Base-by-base conservation (phyloP, 2,113 vertebrate genomes). In the Phylloscopus trochiloides region DNA sequence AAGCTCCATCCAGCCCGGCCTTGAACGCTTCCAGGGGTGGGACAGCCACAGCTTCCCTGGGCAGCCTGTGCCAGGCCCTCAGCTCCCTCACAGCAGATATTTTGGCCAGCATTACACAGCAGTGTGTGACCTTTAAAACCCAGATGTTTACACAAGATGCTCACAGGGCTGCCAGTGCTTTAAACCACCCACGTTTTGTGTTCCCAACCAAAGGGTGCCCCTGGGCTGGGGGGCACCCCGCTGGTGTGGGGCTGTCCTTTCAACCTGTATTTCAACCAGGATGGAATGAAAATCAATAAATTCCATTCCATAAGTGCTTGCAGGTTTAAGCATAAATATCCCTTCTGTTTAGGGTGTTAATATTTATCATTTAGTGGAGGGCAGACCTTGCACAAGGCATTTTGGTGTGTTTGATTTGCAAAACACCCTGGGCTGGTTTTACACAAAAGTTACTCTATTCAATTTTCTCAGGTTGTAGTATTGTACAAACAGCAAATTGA, bases 1-100 rank as follows among this genome's bases (percentile, higher is more conserved):
- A 19, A 66, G 28, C 22, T 6, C 32, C 0, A 0, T 65, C 36
- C 43, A 66, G 2, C 50, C 58, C 2, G 2, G 10, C 24, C 38
- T 25, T 9, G 38, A 14, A 6, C 19, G 29, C 4, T 36, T 3
- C 26, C 76, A 74, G 45, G 52, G 52, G 9, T 38, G 45, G 21
- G 10, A 8, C 31, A 51, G 22, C 26, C 67, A 14, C 32, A 58
- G 16, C 18, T 63, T 0, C 74, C 17, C 65, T 52, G n/a, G 40
- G 15, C n/a, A 70, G 0, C 52, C 63, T 38, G 66, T 80, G 52
- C 59, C 51, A 38, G 36, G 22, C 12, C 12, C 58, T 58, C 3
- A 0, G 2, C 18, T 3, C 10, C 38, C 61, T 52, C 45, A 1
- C 13, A 67, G 77, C 7, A 81, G 87, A 45, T 71, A 26, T 61